Base-by-base conservation (phyloP, 2,888 invertebrate species). In the Anarsia innoxiella region DNA sequence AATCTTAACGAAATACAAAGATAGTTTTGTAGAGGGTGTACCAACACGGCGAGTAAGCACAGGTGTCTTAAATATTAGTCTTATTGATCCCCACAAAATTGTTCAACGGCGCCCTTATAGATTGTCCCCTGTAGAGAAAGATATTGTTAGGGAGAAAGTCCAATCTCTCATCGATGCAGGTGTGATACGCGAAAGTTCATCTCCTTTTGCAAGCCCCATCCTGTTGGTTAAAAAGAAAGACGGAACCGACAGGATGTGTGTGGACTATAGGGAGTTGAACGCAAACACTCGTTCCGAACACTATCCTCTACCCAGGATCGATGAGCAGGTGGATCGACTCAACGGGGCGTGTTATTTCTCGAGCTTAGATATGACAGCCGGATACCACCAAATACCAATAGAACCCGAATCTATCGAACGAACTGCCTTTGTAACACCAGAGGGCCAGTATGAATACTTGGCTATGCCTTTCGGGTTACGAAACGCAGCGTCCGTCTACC, bases 381-480 rank as follows among this genome's bases (percentile, higher is more conserved):
- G 54, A 1, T 58, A 41, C 27, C 52, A 56, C 19, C 53, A 54
- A n/a, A 56, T 60, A 5, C 31, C 29, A 0, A 32, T 56, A 8
- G 39, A 47, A 1, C 34, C 40, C 1, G 46, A 49, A 1, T 42
- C 41, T 1, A 31, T 54, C 0, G 46, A 40, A 6, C 32, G 31
- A 13, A 46, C 51, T 1, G 45, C 44, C 2, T 43, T 46, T 32
- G 44, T 47, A 1, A 42, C 44, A 1, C 44, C 44, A 3, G 44
- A 44, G 9, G 44, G 46, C 2, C 46, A 44, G 10, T 46, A 39
- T 28, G 44, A 46, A 23, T 48, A 40, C 31, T 33, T 42, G 1
- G 37, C 44, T 2, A 48, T 48, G 45, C 45, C 46, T 9, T 28
- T 28, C 12, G 28, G 29, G 16, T 12, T 12, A n/a, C 37, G 12